Percentiles rank a stretch among this genome's conserved stretches.
These are phyloP conservation scores for Andinoacara biseriatus DNA, from an alignment of 2,113 vertebrate species.

Conservation along the genomic window DNA sequence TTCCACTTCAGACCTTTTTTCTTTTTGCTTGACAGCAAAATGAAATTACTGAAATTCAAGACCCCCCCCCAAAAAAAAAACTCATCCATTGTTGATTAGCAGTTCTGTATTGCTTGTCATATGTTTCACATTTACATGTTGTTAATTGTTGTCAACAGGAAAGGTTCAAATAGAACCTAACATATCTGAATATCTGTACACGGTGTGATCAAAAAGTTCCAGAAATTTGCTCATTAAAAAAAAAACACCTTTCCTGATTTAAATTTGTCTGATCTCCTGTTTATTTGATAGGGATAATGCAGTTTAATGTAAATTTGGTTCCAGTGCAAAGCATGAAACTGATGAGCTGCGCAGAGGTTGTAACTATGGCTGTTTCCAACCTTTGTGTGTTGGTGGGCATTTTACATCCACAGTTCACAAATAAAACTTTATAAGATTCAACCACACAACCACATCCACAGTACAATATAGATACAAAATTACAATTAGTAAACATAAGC, in stretches of 20 bases:
- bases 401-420: background rate
- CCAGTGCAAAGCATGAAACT: background rate
- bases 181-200: slow-evolving; percentile 2
- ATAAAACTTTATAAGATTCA: background rate
- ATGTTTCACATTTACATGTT: slow-evolving; percentile 7
- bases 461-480: background rate
- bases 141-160: slow-evolving; percentile 1
- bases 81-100: background rate
- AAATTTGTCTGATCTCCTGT: background rate
- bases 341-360: background rate
- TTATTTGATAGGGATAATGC: background rate
- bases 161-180: background rate
- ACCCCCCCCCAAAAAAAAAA: no score
- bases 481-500: background rate
- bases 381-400: background rate
- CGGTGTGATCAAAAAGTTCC: background rate
- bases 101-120: slow-evolving; percentile 18
- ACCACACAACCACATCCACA: background rate
- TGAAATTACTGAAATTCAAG: slow-evolving; percentile 36
- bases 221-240: background rate
- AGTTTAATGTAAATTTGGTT: background rate
- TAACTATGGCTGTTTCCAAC: background rate
- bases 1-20: slow-evolving; percentile 31
- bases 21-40: slow-evolving; percentile 18
- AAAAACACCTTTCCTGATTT: background rate